phyloP scores from a whole-genome alignment of 1,140 invertebrate genomes.

The Lysiphlebus fabarum region DNA sequence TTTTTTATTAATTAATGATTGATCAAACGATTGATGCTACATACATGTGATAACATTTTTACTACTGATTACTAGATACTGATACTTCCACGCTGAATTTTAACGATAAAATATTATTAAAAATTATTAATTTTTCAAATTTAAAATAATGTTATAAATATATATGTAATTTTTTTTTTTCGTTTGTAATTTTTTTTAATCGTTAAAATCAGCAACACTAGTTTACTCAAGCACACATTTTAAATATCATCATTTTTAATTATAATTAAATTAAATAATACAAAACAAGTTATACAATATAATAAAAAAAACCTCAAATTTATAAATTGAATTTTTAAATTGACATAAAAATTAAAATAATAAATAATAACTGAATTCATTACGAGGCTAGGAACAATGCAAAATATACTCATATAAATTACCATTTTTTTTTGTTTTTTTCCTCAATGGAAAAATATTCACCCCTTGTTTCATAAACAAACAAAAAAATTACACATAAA shows the following conservation, averaged over 20 bases:
- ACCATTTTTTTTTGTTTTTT: conserved; percentile 8
- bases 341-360: conserved; percentile 26
- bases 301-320: conserved; percentile 28
- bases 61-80: conserved; percentile 58
- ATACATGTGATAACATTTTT: conserved; percentile 58
- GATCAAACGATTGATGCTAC: conserved; percentile 51
- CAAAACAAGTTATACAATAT: conserved; percentile 5
- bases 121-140: no score
- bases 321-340: conserved; percentile 33
- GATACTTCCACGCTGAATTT: conserved; percentile 50
- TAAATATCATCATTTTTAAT: conserved; percentile 46
- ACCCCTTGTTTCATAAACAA: no score
- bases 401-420: conserved; percentile 2
- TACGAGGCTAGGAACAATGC: conserved; percentile 52
- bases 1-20: conserved; percentile 18
- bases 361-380: conserved; percentile 25
- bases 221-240: conserved; percentile 55
- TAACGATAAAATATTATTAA: conserved; percentile 25
- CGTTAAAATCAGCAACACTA: conserved; percentile 46
- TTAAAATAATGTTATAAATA: not conserved
- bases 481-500: no score
- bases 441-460: no score
- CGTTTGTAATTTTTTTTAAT: not conserved
- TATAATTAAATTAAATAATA: conserved; percentile 7
- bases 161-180: no score